Conservation (phyloP, 2,113 vertebrate species). For the Leucosticte australis region DNA sequence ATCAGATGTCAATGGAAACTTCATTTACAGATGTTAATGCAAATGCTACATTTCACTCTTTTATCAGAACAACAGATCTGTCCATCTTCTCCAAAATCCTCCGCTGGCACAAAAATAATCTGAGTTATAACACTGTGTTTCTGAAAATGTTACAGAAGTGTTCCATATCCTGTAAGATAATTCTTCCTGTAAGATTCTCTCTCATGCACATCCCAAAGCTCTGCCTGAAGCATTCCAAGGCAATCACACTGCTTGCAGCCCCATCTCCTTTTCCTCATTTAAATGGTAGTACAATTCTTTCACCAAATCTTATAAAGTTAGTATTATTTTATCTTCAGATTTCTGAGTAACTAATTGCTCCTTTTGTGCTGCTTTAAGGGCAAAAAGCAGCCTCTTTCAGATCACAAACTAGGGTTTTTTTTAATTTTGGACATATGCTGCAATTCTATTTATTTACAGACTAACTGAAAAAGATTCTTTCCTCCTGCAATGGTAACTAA, state of each 20-base stretch:
- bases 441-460: background rate
- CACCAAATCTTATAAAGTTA: background rate
- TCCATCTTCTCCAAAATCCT: background rate
- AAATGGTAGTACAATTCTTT: background rate
- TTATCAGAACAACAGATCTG: background rate
- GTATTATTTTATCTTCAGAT: background rate
- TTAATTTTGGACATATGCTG: background rate
- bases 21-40: background rate
- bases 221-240: background rate
- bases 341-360: background rate
- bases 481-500: background rate
- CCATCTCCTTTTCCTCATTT: background rate
- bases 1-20: background rate
- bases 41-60: background rate
- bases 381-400: background rate
- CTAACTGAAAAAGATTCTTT: background rate
- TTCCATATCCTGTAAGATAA: background rate
- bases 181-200: background rate
- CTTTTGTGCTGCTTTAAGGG: background rate
- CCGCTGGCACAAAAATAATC: background rate
- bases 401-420: background rate
- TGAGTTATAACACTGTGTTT: background rate
- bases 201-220: background rate
- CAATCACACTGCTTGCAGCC: background rate
- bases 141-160: background rate